Base-by-base conservation (phyloP, 2,797 vertebrate genomes). In the Lepus townsendii region DNA sequence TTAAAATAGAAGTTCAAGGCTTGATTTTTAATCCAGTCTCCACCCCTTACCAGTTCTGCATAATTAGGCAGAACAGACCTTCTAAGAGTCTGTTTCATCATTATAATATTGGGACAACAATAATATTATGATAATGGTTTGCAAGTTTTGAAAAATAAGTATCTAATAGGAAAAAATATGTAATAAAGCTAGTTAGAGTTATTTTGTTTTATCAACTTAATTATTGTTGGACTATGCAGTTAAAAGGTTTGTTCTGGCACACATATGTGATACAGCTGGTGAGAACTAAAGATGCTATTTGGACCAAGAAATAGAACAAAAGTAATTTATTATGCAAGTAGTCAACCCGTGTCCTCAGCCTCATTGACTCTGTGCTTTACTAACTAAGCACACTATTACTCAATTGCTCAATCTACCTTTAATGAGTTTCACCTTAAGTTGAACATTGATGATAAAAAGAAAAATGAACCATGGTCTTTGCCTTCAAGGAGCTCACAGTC, bases 271-370 rank as follows among this genome's bases (percentile, higher is more conserved):
- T 84, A 85, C 52, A 95, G 86, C 60, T 92, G 57, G 83, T 92
- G 57, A 68, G 52, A 84, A 82, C 52, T 32, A 69, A 93, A n/a
- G 35, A 32, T 65, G 27, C 54, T 66, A 69, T 65, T 93, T 95
- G 83, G 60, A 78, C 63, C 35, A 91, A 89, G 47, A 68, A 83
- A 84, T 35, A 78, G 77, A 93, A 94, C 62, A 95, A 75, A 95
- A 24, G 75, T 91, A 87, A 77, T 66, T 88, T 57, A 20, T 77
- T 95, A 80, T 76, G 63, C 3, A 60, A 52, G 47, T 17, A 87
- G 50, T 57, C 75, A 86, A 54, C 10, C 69, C 60, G 27, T 82
- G 77, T 72, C 57, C 68, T 95, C 75, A 87, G 50, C 54, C 30
- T 86, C 71, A 32, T 90, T 83, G 86, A 26, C 26, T 72, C 16